Evolutionary conservation across 2,797 vertebrate genomes (phyloP).

Genomic region (Amblyraja radiata): DNA sequence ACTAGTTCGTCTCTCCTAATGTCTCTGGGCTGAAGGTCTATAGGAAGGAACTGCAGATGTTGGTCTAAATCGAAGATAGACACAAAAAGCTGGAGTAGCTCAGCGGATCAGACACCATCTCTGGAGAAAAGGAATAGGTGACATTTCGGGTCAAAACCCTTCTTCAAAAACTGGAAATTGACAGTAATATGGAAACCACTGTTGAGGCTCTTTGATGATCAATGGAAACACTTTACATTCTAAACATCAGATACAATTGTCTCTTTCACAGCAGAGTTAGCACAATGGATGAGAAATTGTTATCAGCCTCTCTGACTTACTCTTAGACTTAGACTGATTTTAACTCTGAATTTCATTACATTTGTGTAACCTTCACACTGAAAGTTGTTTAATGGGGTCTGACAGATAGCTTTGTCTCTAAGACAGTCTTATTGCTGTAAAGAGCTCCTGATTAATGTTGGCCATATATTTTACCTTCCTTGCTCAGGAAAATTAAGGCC

Average conservation of each 20-base stretch:
- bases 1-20: too few relatives aligned
- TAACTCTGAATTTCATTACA: background rate
- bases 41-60: too few relatives aligned
- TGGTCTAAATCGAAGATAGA: too few relatives aligned
- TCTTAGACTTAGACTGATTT: background rate
- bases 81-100: too few relatives aligned
- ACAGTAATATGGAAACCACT: background rate
- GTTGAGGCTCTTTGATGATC: background rate
- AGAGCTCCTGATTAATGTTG: background rate
- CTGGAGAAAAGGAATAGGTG: too few relatives aligned
- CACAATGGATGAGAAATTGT: background rate
- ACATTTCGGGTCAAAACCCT: too few relatives aligned
- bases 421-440: background rate
- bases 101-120: too few relatives aligned
- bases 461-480: background rate
- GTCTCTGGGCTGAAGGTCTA: too few relatives aligned
- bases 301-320: too few relatives aligned
- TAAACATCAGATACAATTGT: background rate
- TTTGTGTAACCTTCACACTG: constrained; percentile 14
- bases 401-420: background rate
- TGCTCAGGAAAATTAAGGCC: background rate
- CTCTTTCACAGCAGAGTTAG: background rate
- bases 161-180: too few relatives aligned
- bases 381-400: background rate
- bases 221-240: background rate